A percentile compares a stretch with the other conserved stretches of the same genome.
These are phyloP conservation scores for Pseudorhombus dupliciocellatus DNA, from an alignment of 2,113 vertebrate species.

Conservation along the genomic window DNA sequence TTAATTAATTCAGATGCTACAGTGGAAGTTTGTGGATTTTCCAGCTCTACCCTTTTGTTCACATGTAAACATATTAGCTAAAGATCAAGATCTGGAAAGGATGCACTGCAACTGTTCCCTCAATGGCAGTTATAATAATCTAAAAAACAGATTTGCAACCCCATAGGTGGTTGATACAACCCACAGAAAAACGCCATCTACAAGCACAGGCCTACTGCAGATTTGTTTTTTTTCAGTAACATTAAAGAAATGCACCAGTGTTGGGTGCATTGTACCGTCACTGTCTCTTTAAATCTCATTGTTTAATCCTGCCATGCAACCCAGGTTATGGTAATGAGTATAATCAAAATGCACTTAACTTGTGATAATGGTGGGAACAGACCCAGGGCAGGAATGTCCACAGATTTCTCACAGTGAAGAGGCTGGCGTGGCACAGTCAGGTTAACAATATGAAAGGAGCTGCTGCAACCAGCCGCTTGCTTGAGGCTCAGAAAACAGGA, in stretches of 20 bases:
- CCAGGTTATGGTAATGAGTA: not conserved
- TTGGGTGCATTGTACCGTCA: no score
- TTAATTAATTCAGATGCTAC: conserved; percentile 20
- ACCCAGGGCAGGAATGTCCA: not conserved
- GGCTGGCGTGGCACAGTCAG: not conserved
- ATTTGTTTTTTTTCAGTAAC: no score
- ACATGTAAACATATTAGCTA: not conserved
- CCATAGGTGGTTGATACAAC: no score
- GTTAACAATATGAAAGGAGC: conserved; percentile 6
- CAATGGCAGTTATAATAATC: not conserved
- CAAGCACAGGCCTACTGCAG: no score
- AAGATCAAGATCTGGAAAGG: no score
- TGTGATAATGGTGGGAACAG: not conserved
- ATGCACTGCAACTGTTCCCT: not conserved
- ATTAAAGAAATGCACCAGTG: no score
- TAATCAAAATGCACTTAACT: not conserved
- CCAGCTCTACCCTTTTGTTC: not conserved
- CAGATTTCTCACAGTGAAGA: not conserved
- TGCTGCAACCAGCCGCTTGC: conserved; percentile 27
- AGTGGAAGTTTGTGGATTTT: not conserved
- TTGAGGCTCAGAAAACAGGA: conserved; percentile 27
- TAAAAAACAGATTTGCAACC: not conserved
- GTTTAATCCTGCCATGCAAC: not conserved
- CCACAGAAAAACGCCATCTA: no score
- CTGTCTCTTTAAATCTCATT: not conserved